Conservation (phyloP, 2,113 vertebrate genomes). For the Urocolius indicus region DNA sequence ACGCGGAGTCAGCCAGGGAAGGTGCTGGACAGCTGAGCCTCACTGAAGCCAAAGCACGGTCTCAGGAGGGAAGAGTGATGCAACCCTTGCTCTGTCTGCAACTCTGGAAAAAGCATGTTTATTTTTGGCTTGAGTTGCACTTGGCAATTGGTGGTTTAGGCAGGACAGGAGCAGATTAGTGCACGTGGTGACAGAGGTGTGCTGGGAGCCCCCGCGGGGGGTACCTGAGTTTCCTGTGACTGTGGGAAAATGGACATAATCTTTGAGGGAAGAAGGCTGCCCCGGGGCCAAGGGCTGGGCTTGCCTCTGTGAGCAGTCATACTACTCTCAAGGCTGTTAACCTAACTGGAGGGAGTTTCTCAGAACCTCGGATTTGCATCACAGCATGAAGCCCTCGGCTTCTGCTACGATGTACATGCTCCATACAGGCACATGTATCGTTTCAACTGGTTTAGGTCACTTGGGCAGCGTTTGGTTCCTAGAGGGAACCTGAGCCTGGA, state of each 20-base stretch:
- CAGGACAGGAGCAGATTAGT: neutral
- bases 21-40: neutral
- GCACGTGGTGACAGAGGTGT: neutral
- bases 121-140: slow-evolving; percentile 56
- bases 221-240: slow-evolving; percentile 72
- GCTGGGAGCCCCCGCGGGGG: neutral
- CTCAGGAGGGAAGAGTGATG: neutral
- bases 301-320: neutral
- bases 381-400: neutral
- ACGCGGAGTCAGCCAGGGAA: neutral
- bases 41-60: neutral
- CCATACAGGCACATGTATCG: neutral
- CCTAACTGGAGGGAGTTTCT: neutral
- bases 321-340: neutral
- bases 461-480: neutral
- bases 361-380: neutral
- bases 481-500: slow-evolving; percentile 18
- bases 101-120: neutral
- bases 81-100: neutral
- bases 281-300: neutral
- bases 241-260: neutral
- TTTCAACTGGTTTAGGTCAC: neutral
- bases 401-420: neutral
- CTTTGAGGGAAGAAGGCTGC: neutral
- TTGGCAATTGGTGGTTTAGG: slow-evolving; percentile 9